phyloP scores from a whole-genome alignment of 2,797 vertebrate species.

The Pempheris klunzingeri region DNA sequence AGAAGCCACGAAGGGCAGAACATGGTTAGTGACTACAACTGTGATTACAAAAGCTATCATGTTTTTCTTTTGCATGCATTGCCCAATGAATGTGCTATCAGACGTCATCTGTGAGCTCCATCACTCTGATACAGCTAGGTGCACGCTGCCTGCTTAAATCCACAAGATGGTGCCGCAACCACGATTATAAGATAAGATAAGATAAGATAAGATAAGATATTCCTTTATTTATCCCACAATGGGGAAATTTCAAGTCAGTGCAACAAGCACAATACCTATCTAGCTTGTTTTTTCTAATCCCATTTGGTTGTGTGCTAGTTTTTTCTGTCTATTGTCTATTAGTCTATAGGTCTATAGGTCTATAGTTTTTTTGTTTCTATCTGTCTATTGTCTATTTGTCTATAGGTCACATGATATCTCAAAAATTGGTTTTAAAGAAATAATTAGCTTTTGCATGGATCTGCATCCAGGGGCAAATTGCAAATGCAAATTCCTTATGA shows the following conservation, averaged over 20 bases:
- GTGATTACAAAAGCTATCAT: neutral
- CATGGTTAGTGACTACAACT: conserved; percentile 42
- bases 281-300: too few relatives aligned
- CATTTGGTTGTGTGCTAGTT: too few relatives aligned
- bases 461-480: neutral
- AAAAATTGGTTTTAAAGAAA: too few relatives aligned
- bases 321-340: too few relatives aligned
- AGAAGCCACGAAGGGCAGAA: neutral
- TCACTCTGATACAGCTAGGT: neutral
- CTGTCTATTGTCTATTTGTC: too few relatives aligned
- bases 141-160: neutral
- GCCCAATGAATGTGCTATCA: neutral
- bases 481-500: neutral
- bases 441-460: neutral
- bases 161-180: conserved; percentile 31
- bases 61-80: neutral
- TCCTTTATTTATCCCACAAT: too few relatives aligned
- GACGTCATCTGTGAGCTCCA: neutral
- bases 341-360: too few relatives aligned
- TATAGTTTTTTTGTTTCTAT: too few relatives aligned
- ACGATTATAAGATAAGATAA: too few relatives aligned
- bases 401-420: too few relatives aligned
- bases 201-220: too few relatives aligned
- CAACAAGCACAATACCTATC: neutral
- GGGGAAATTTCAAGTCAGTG: too few relatives aligned